A percentile compares a stretch with the other conserved stretches of the same genome.
phyloP scores from a whole-genome alignment of 2,888 invertebrate species.

The Drosophila setosimentum region DNA sequence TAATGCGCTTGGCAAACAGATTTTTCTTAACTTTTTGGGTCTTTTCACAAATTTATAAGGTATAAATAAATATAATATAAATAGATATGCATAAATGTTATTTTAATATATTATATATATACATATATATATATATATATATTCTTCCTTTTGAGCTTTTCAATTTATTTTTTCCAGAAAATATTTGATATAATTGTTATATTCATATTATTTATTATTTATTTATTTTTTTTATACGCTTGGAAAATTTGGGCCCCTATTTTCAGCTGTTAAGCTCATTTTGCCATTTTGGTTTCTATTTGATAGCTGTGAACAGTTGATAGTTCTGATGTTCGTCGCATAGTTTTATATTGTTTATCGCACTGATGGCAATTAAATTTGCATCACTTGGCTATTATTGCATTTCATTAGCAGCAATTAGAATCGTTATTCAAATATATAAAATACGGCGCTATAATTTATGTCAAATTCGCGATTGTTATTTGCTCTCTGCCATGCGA shows the following conservation, averaged over 20 bases:
- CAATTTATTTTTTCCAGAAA: background rate
- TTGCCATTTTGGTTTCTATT: slow-evolving; percentile 1
- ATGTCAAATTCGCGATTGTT: slow-evolving; percentile 32
- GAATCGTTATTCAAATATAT: slow-evolving; percentile 38
- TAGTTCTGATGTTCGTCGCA: slow-evolving; percentile 17
- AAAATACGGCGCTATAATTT: slow-evolving; percentile 46
- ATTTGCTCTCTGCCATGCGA: slow-evolving; percentile 24
- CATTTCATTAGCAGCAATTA: slow-evolving; percentile 60
- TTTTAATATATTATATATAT: no score
- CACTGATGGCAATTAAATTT: slow-evolving; percentile 56
- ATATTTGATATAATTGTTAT: background rate
- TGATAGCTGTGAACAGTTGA: slow-evolving; percentile 16
- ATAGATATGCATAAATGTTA: background rate
- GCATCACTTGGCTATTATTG: slow-evolving; percentile 50
- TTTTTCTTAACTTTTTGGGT: background rate
- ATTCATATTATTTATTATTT: background rate
- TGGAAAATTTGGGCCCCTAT: slow-evolving; percentile 18
- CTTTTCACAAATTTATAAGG: background rate
- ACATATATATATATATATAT: background rate
- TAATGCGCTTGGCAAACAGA: background rate
- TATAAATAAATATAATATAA: background rate
- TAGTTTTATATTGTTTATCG: slow-evolving; percentile 46
- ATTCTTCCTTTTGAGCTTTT: background rate
- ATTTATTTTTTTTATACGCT: no score
- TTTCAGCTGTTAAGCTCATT: slow-evolving; percentile 9